phyloP scores from a whole-genome alignment of 2,888 invertebrate genomes.

The Phengaris arion region DNA sequence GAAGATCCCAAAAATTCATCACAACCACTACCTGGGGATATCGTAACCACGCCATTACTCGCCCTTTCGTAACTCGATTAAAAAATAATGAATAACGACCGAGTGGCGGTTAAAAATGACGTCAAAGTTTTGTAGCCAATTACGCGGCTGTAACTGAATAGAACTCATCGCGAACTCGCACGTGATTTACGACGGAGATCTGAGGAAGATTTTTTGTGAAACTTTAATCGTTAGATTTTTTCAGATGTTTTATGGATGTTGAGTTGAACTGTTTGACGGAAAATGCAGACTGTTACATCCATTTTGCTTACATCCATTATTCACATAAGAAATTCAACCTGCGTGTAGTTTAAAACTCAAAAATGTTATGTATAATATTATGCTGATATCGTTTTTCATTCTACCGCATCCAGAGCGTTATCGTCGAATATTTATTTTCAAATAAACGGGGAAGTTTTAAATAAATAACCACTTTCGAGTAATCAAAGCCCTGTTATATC shows the following conservation, averaged over 20 bases:
- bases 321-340: too few species aligned
- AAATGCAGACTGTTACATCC: neutral
- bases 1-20: slow-evolving; percentile 11
- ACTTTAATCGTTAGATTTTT: slow-evolving; percentile 8
- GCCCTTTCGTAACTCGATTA: slow-evolving; percentile 26
- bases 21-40: neutral
- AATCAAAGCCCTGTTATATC: too few species aligned
- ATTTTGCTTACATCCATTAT: too few species aligned
- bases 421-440: too few species aligned
- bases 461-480: too few species aligned
- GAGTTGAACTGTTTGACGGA: neutral
- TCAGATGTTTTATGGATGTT: neutral
- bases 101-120: slow-evolving; percentile 36
- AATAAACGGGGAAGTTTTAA: too few species aligned
- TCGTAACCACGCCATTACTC: neutral
- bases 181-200: slow-evolving; percentile 8
- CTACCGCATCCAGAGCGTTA: too few species aligned
- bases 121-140: slow-evolving; percentile 53
- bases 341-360: too few species aligned
- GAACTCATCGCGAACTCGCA: slow-evolving; percentile 13
- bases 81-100: slow-evolving; percentile 26
- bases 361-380: too few species aligned
- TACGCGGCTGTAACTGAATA: slow-evolving; percentile 69
- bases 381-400: too few species aligned
- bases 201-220: slow-evolving; percentile 8